Percentiles rank a stretch among this genome's conserved stretches.
These are phyloP conservation scores for Turdus rufiventris DNA, from an alignment of 2,113 vertebrate genomes.

Conservation along the genomic window DNA sequence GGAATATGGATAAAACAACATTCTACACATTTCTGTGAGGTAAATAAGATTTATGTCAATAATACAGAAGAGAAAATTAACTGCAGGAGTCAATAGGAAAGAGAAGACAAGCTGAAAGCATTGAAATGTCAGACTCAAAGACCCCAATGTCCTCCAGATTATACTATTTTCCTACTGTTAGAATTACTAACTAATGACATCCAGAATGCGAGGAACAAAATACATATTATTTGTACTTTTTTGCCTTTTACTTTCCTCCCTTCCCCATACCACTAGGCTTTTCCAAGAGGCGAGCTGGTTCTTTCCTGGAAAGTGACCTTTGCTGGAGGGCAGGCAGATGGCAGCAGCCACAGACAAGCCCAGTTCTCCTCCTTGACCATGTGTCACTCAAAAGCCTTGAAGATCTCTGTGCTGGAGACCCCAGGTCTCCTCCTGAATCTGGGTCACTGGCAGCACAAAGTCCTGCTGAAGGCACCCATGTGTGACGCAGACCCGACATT, in stretches of 20 bases:
- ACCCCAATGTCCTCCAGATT: not conserved
- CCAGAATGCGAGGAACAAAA: not conserved
- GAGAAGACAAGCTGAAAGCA: not conserved
- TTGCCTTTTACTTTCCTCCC: not conserved
- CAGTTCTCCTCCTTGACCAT: slow-evolving; percentile 8
- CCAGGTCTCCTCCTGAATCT: slow-evolving; percentile 44
- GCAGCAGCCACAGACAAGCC: not conserved
- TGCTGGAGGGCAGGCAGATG: slow-evolving; percentile 44
- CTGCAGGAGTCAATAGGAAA: not conserved
- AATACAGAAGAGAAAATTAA: not conserved
- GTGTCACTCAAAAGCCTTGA: slow-evolving; percentile 24
- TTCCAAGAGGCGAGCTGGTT: not conserved
- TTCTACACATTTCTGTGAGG: not conserved
- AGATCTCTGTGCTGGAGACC: slow-evolving; percentile 3
- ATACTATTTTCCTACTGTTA: not conserved
- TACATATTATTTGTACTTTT: accelerated
- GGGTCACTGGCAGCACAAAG: slow-evolving; percentile 50
- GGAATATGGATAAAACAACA: not conserved
- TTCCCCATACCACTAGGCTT: not conserved
- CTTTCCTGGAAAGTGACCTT: slow-evolving; percentile 31
- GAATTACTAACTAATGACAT: not conserved
- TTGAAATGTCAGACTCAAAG: not conserved
- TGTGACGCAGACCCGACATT: not conserved
- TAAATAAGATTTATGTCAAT: not conserved
- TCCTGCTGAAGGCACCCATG: not conserved